Conservation (phyloP, 2,888 invertebrate species). For the Leucania comma region DNA sequence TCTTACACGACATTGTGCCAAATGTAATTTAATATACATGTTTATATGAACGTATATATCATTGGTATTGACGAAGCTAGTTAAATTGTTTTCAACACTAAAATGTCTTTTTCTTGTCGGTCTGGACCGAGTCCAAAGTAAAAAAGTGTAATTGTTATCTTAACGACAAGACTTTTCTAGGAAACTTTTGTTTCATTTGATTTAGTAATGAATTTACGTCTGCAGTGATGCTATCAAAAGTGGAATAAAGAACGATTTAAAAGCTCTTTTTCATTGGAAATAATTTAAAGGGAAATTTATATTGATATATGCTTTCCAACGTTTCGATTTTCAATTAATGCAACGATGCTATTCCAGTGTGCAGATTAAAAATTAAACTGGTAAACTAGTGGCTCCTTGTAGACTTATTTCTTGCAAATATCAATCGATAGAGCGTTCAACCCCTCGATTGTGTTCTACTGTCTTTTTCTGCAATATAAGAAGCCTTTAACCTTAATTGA, state of each 20-base stretch:
- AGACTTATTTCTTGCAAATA: conserved; percentile 51
- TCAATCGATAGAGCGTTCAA: conserved; percentile 71
- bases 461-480: conserved; percentile 5
- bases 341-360: not conserved
- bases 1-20: conserved; percentile 72
- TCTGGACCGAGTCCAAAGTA: conserved; percentile 57
- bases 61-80: conserved; percentile 43
- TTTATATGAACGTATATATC: conserved; percentile 51
- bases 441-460: conserved; percentile 29
- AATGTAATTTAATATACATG: conserved; percentile 70
- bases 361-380: conserved; percentile 26
- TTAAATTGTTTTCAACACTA: conserved; percentile 47
- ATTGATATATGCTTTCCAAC: not conserved
- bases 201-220: conserved; percentile 37
- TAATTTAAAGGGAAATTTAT: not conserved
- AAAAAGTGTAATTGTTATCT: conserved; percentile 46
- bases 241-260: conserved; percentile 17
- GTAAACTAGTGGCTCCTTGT: conserved; percentile 24
- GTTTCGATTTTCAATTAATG: not conserved
- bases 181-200: conserved; percentile 25
- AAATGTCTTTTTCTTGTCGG: conserved; percentile 41
- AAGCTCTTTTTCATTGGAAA: not conserved
- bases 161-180: conserved; percentile 31
- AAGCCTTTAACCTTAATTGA: conserved; percentile 7
- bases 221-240: conserved; percentile 7